Percentiles rank a stretch among this genome's conserved stretches.
Conservation (phyloP, 2,797 vertebrate species). For the Sebastes hubbsi region DNA sequence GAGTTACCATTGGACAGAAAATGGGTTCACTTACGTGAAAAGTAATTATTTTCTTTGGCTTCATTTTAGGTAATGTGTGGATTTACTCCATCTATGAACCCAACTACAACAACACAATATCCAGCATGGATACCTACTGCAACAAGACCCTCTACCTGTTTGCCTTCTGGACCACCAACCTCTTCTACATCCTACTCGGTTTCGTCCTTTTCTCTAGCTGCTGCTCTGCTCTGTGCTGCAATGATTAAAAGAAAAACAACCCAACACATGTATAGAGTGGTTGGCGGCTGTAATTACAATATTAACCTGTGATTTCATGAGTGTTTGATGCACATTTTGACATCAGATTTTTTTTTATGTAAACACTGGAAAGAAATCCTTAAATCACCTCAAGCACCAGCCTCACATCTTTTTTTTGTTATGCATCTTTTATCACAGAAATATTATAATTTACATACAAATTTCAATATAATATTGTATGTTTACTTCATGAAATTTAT, state of each 20-base stretch:
- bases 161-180: constrained; percentile 9
- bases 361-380: background rate
- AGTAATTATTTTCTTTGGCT: background rate
- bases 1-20: background rate
- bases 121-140: background rate
- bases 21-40: background rate
- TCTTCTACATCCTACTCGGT: background rate
- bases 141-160: background rate
- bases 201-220: background rate
- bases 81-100: constrained; percentile 21
- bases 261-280: background rate
- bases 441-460: background rate
- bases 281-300: background rate
- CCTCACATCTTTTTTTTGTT: background rate
- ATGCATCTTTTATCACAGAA: background rate
- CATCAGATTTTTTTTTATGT: background rate
- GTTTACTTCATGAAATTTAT: background rate
- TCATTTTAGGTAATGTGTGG: background rate
- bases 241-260: background rate
- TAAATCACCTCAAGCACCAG: background rate
- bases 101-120: background rate
- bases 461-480: background rate
- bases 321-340: background rate
- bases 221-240: background rate
- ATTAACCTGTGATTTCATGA: background rate